Base-by-base conservation (phyloP, 2,797 vertebrate species). In the Microctenopoma stevenorrisi region DNA sequence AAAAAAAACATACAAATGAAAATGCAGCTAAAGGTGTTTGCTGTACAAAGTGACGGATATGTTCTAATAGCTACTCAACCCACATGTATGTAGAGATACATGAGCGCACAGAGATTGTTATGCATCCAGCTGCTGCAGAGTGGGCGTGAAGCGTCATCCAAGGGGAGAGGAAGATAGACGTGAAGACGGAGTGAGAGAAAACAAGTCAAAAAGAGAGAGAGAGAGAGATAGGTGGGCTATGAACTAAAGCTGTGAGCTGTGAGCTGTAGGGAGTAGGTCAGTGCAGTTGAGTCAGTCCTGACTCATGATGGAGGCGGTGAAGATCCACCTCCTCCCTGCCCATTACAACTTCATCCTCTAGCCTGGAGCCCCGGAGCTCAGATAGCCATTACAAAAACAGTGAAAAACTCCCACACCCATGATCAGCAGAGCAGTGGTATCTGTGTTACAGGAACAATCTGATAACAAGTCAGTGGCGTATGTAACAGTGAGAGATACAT, bases 211-310 rank as follows among this genome's bases (percentile, higher is more conserved):
- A 15, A 55, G 67, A 76, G 66, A 25, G 62, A 78, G 56, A 44
- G 67, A 76, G 66, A 25, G 62, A 78, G 56, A 44, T 76, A 78
- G 79, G 64, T 76, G 64, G 61, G 72, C 62, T 70, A 50, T 73
- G 72, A 77, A 82, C 74, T 66, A 55, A 84, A 87, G 88, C 89
- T 89, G 82, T 56, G 85, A 87, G 88, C 88, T 89, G 82, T 60
- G 86, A 88, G 89, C 89, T 90, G 85, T 76, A 88, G 86, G 91
- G 91, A 89, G 89, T 90, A 78, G 89, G 90, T 91, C 91, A 92
- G 78, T 81, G 57, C 54, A 65, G 79, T 87, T 93, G 91, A 91
- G 73, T 93, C 92, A 92, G 80, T 61, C 76, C 76, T 92, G 92
- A 93, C 74, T 92, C 91, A 93, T 4, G 70, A 76, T 72, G 91